phyloP scores from a whole-genome alignment of 2,113 vertebrate species.

The Apodemus speciosus region DNA sequence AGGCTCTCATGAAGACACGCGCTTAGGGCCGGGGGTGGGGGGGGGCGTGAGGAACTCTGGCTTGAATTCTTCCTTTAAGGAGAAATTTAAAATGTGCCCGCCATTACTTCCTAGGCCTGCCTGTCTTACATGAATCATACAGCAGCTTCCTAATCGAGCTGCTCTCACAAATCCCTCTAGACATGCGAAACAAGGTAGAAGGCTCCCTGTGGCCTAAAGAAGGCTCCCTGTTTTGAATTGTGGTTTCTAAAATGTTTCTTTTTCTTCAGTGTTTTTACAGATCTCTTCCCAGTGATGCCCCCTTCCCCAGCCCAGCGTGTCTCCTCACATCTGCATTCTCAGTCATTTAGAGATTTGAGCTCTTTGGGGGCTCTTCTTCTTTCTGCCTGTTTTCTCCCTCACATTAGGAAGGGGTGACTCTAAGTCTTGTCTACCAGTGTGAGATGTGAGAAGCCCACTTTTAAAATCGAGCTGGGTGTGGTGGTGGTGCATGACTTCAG shows the following conservation, averaged over 20 bases:
- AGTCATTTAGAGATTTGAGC: neutral
- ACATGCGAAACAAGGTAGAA: conserved; percentile 16
- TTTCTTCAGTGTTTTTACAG: conserved; percentile 9
- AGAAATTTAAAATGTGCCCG: neutral
- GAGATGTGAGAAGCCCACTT: neutral
- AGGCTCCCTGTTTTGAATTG: conserved; percentile 20
- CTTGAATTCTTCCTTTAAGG: neutral
- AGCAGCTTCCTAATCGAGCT: neutral
- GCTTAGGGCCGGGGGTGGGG: neutral
- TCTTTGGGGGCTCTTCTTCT: neutral
- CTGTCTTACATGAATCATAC: neutral
- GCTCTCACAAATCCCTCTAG: conserved; percentile 31
- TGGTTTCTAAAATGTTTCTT: neutral
- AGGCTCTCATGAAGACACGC: neutral
- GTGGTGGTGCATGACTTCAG: neutral
- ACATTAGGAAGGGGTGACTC: neutral
- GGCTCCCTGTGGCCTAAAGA: neutral
- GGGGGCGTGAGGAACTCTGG: neutral
- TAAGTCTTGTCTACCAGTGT: neutral
- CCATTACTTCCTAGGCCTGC: neutral
- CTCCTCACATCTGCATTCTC: neutral
- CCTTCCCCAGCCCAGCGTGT: neutral
- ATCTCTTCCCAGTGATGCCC: neutral
- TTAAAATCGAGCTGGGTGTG: neutral
- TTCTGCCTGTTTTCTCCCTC: neutral